Evolutionary conservation across 2,113 vertebrate genomes (phyloP), one percentile per base, ranked within the genome.

Genomic region (Pseudopodoces humilis): DNA sequence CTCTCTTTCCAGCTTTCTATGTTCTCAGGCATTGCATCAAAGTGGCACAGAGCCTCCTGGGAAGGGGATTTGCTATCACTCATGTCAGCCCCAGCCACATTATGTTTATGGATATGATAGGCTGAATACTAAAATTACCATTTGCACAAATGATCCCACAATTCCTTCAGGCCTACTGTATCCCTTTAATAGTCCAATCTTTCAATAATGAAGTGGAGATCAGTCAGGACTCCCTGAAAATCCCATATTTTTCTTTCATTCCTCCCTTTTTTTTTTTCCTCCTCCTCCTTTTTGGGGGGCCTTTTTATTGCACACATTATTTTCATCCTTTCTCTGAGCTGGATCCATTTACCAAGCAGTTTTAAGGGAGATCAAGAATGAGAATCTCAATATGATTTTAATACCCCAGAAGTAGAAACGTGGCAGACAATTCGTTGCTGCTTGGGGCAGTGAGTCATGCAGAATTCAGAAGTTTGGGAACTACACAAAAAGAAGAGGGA

Each of bases 91-190:
- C 70, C 62, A 76, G 83, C 62, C 86, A 92, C 95, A 92, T 97
- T 95, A 92, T 96, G 95, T 97, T 97, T 97, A 97, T 72, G 81
- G 91, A 90, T 96, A 87, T 94, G 93, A 96, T 95, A 91, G 93
- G 92, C 91, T 86, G 97, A 97, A 97, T 89, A 96, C 95, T 96
- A 97, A 97, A 98, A 98, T 97, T 97, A 96, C 95, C 92, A 95
- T 96, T 97, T 97, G 95, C 97, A 93, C 95, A 98, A 98, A 98
- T 97, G 96, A 97, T 96, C 70, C 37, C 85, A 89, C 94, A 94
- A 87, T 97, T 96, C 93, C 97, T 97, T 95, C 94, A 94, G 95
- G 96, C 94, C 97, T 95, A 90, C 95, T 96, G 70, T 95, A 94
- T 97, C 93, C 95, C 92, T 92, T 97, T 98, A 98, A 98, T 97